Conservation (phyloP, 2,797 vertebrate genomes). For the Anguilla pacifica region DNA sequence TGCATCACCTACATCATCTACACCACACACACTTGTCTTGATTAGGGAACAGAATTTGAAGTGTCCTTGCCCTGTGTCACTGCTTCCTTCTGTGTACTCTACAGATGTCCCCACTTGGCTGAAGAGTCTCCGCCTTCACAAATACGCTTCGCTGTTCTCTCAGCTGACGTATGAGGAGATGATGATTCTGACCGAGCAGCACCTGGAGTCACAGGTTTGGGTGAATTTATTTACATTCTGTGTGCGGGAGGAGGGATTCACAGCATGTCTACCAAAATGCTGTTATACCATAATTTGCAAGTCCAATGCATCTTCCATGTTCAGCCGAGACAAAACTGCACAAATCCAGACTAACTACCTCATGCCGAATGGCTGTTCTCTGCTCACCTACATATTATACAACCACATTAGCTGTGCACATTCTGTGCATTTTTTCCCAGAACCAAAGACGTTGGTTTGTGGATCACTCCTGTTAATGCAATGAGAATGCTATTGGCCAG, state of each 20-base stretch:
- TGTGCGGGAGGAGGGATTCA: neutral
- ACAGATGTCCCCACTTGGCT: conserved; percentile 92
- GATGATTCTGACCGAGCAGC: conserved; percentile 95
- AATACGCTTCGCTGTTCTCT: conserved; percentile 92
- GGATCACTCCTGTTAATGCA: neutral
- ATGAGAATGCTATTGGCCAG: neutral
- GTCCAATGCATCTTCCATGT: too few species aligned
- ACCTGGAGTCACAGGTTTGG: conserved; percentile 90
- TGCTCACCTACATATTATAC: neutral
- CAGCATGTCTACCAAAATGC: neutral
- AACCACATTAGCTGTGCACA: neutral
- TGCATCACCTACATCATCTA: too few species aligned
- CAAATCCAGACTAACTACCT: too few species aligned
- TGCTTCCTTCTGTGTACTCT: conserved; percentile 31
- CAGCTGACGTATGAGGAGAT: conserved; percentile 97
- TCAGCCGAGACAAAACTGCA: too few species aligned
- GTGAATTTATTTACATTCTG: conserved; percentile 36
- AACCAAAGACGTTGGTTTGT: neutral
- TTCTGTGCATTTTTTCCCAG: neutral
- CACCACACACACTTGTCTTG: too few species aligned
- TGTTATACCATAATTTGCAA: too few species aligned
- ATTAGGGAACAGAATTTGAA: neutral
- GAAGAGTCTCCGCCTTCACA: conserved; percentile 95
- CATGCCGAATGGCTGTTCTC: too few species aligned
- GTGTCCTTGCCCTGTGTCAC: neutral